Conservation (phyloP, 1,140 invertebrate species). For the Dolichoris vasculosae region DNA sequence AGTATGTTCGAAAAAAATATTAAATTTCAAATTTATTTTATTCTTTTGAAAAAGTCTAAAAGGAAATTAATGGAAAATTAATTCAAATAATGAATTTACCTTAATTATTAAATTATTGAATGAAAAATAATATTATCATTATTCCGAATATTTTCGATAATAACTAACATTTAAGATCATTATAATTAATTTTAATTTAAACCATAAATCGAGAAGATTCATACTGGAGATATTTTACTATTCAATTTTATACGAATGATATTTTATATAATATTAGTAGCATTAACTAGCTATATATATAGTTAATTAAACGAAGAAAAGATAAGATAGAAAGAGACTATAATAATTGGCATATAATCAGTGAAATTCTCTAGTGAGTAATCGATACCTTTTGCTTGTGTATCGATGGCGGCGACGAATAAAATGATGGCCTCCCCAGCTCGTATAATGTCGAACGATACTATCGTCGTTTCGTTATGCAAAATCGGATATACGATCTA, state of each 20-base stretch:
- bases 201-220: not conserved
- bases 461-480: conserved; percentile 9
- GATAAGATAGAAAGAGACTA: not conserved
- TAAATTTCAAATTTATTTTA: no score
- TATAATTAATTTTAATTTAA: not conserved
- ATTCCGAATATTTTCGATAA: no score
- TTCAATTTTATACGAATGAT: not conserved
- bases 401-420: conserved; percentile 12
- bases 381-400: conserved; percentile 32
- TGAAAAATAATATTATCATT: no score
- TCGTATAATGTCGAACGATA: conserved; percentile 2
- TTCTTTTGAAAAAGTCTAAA: no score
- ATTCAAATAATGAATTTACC: no score
- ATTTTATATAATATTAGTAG: not conserved
- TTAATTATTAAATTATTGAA: no score
- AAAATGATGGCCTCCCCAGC: not conserved
- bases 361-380: conserved; percentile 28
- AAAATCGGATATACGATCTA: conserved; percentile 45
- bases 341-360: conserved; percentile 30
- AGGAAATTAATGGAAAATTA: no score
- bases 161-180: not conserved
- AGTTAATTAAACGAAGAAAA: not conserved
- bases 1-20: no score
- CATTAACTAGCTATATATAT: not conserved
- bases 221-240: not conserved